Conservation (phyloP, 92 coral and sea anemone species). For the Nematostella vectensis region DNA sequence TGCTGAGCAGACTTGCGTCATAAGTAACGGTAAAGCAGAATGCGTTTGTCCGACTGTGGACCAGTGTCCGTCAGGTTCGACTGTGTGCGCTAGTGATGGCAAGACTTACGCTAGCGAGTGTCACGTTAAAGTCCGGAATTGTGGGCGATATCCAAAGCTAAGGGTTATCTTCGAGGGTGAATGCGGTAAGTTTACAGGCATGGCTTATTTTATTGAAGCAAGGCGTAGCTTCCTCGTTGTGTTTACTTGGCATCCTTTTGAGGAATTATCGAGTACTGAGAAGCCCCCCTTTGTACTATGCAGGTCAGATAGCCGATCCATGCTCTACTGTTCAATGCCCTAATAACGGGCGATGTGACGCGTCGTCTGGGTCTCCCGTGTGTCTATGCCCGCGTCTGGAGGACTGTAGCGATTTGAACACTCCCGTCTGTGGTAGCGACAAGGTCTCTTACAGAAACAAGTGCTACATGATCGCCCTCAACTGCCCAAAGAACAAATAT, state of each 20-base stretch:
- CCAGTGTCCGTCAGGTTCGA: constrained; percentile 41
- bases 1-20: constrained; percentile 47
- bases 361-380: constrained; percentile 50
- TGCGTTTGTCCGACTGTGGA: constrained; percentile 70
- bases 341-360: constrained; percentile 69
- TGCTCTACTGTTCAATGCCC: constrained; percentile 72
- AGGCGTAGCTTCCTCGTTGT: too few species aligned
- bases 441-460: constrained; percentile 62
- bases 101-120: constrained; percentile 64
- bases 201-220: too few species aligned
- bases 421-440: constrained; percentile 87
- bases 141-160: constrained; percentile 32
- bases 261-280: too few species aligned
- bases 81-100: constrained; percentile 84
- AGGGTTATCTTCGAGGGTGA: constrained; percentile 47
- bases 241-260: too few species aligned
- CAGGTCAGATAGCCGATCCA: constrained; percentile 71
- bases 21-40: constrained; percentile 36
- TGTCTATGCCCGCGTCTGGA: constrained; percentile 60
- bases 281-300: not conserved
- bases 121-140: constrained; percentile 61
- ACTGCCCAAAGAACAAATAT: constrained; percentile 55
- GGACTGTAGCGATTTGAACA: constrained; percentile 50
- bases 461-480: constrained; percentile 69
- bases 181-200: constrained; percentile 81